phyloP scores from a whole-genome alignment of 2,113 vertebrate species.

The Hystrix cristata region DNA sequence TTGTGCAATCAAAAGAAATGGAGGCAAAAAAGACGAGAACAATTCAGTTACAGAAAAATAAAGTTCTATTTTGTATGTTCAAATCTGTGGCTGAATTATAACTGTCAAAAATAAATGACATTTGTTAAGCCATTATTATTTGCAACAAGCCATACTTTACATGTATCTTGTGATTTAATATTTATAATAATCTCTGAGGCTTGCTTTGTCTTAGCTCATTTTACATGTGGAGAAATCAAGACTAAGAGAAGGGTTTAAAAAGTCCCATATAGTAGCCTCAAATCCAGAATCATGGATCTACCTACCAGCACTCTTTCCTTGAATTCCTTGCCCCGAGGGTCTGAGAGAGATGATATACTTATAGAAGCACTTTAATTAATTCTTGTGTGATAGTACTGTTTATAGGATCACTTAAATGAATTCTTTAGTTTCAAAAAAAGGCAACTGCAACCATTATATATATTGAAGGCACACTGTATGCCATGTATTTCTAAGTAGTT shows the following conservation, averaged over 20 bases:
- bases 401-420: background rate
- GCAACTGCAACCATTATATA: background rate
- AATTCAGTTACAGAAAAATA: background rate
- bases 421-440: slow-evolving; percentile 40
- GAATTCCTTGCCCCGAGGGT: background rate
- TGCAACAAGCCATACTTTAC: background rate
- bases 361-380: slow-evolving; percentile 30
- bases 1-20: background rate
- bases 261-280: background rate
- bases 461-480: background rate
- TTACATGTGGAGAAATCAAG: slow-evolving; percentile 36
- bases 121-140: background rate
- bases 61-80: background rate
- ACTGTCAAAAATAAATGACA: background rate
- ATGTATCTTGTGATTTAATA: slow-evolving; percentile 5
- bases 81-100: slow-evolving; percentile 5
- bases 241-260: background rate
- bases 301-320: background rate
- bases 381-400: background rate
- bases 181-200: background rate
- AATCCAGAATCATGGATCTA: slow-evolving; percentile 4
- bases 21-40: background rate
- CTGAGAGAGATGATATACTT: background rate
- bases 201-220: background rate
- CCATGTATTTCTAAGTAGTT: background rate